Conservation (phyloP, 2,888 invertebrate genomes). For the Linyphia triangularis region DNA sequence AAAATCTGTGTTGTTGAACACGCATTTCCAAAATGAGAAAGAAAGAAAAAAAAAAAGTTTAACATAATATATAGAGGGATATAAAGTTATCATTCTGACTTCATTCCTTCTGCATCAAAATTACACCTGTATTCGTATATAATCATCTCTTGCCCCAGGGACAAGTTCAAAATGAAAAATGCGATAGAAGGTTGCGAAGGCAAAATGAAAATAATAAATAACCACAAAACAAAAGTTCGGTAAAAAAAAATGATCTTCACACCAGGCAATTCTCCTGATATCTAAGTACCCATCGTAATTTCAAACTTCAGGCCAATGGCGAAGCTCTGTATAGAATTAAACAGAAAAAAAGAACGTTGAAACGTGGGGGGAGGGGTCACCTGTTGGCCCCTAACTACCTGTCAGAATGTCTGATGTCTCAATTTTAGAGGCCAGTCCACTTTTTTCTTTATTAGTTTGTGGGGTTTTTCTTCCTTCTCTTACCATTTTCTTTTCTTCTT, state of each 20-base stretch:
- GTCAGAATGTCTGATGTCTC: conserved; percentile 70
- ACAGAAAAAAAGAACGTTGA: background rate
- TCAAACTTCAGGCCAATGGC: conserved; percentile 13
- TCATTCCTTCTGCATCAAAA: conserved; percentile 21
- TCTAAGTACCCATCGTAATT: background rate
- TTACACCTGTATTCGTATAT: conserved; percentile 16
- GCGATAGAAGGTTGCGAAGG: conserved; percentile 11
- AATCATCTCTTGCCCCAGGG: conserved; percentile 18
- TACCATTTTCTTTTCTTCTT: background rate
- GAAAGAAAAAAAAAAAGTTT: background rate
- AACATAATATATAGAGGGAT: background rate
- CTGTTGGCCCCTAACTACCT: conserved; percentile 63
- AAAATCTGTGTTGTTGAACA: too few relatives aligned
- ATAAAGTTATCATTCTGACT: conserved; percentile 44
- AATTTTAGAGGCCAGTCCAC: conserved; percentile 47
- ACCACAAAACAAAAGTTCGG: background rate
- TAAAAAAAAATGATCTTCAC: conserved; percentile 12
- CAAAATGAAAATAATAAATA: conserved; percentile 12
- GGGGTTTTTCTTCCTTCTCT: too few relatives aligned
- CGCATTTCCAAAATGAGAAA: background rate
- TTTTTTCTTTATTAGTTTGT: too few relatives aligned
- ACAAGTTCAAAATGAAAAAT: background rate
- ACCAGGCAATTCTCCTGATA: conserved; percentile 4
- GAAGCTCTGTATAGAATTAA: background rate
- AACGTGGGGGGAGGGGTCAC: conserved; percentile 12